Evolutionary conservation across 2,113 vertebrate genomes (phyloP), one percentile per base, ranked within the genome.

Genomic region (Ictalurus punctatus): DNA sequence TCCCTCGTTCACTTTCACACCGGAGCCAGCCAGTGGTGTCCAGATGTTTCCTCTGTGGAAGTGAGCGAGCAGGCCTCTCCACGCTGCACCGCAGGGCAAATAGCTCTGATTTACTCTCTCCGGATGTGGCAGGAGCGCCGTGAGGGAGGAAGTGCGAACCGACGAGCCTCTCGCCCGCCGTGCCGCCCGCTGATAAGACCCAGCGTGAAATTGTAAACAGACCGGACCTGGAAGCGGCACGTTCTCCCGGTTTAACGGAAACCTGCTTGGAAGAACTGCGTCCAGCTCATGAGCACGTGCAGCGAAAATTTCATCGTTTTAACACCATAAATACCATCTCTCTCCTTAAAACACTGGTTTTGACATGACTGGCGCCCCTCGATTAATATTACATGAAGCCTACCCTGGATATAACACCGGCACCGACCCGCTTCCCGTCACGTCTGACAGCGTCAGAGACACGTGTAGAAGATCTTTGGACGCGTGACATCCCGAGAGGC

Each of bases 21-120:
- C 30, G 44, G 76, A 63, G 92, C n/a, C 52, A 79, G 92, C 37
- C 93, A 93, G 92, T 94, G 92, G 91, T 92, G 92, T 94, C 94
- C 95, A 96, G 95, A 95, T 96, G 95, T 94, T 96, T 96, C 95
- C 95, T 94, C 91, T 94, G 89, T 86, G 93, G 94, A 95, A 95
- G 93, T 94, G 93, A 94, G 93, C 6, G 14, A 1, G 90, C 86
- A 61, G 90, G 90, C 89, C 7, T 88, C 92, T 91, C n/a, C 90
- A 76, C 67, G 87, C 87, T 87, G 92, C 93, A 90, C 91, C 83
- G 87, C 87, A 34, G 19, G 90, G 89, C 79, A 87, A 89, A 92
- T 89, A 92, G 90, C 76, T 78, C 83, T 88, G 91, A 93, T 95
- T 94, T 95, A 94, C 92, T 91, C 88, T 73, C 89, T 84, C 90